A percentile compares a stretch with the other conserved stretches of the same genome.
These are phyloP conservation scores for Drosophila mayaguana DNA, from an alignment of 2,888 invertebrate genomes.

Conservation along the genomic window DNA sequence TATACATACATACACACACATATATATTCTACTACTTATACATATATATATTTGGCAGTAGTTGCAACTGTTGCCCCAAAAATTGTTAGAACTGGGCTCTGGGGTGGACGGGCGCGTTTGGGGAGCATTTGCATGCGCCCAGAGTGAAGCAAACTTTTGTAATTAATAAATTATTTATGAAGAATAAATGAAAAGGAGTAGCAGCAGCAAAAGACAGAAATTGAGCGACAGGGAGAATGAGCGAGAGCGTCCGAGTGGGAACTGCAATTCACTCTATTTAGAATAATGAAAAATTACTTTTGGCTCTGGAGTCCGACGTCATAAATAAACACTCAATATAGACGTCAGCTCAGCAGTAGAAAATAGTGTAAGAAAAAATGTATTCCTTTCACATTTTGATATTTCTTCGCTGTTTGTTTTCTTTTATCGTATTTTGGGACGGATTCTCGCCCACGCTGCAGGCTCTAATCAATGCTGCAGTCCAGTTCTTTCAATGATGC, in stretches of 20 bases:
- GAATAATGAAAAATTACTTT: slow-evolving; percentile 78
- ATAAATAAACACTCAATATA: slow-evolving; percentile 71
- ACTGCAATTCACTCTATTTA: slow-evolving; percentile 76
- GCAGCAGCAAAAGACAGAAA: slow-evolving; percentile 41
- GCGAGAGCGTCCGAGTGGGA: background rate
- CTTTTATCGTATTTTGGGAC: background rate
- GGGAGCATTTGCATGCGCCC: slow-evolving; percentile 66
- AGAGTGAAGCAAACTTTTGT: slow-evolving; percentile 73
- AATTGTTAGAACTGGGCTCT: slow-evolving; percentile 3
- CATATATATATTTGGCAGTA: slow-evolving; percentile 50
- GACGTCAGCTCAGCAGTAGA: slow-evolving; percentile 16
- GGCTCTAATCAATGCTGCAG: slow-evolving; percentile 50
- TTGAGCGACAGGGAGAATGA: background rate
- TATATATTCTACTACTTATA: slow-evolving; percentile 14
- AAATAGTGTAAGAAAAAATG: slow-evolving; percentile 7
- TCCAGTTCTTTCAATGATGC: slow-evolving; percentile 36
- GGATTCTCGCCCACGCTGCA: slow-evolving; percentile 27
- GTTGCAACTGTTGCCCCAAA: slow-evolving; percentile 72
- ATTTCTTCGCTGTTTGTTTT: background rate
- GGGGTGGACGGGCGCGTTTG: slow-evolving; percentile 15
- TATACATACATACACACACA: background rate
- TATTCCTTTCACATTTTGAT: background rate
- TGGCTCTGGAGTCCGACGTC: slow-evolving; percentile 58
- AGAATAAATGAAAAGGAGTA: slow-evolving; percentile 71
- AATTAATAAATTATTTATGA: slow-evolving; percentile 80